phyloP scores from a whole-genome alignment of 2,888 invertebrate species.

The Rhamphomyia laevipes region DNA sequence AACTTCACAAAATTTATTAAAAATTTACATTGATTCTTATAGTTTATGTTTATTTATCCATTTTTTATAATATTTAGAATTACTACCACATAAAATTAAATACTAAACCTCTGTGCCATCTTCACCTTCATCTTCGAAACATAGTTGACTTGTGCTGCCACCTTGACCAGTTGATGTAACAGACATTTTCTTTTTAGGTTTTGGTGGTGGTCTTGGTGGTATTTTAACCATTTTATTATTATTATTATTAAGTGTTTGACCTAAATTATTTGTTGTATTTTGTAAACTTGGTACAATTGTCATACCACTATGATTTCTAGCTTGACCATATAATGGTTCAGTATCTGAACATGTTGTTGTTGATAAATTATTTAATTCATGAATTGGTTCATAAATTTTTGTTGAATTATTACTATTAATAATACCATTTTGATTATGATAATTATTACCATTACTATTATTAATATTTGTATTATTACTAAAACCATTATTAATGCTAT shows the following conservation, averaged over 20 bases:
- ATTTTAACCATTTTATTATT: conserved; percentile 46
- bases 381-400: conserved; percentile 36
- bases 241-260: conserved; percentile 37
- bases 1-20: background rate
- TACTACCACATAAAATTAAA: background rate
- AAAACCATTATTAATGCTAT: background rate
- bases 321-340: conserved; percentile 31
- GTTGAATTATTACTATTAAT: conserved; percentile 3
- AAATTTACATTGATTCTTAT: too few relatives aligned
- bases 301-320: conserved; percentile 25
- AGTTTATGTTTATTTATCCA: too few relatives aligned
- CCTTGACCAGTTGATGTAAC: conserved; percentile 37
- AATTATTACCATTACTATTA: conserved; percentile 10
- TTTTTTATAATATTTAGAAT: too few relatives aligned
- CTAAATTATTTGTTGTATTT: conserved; percentile 1
- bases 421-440: background rate
- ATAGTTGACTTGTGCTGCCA: conserved; percentile 52
- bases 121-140: conserved; percentile 76
- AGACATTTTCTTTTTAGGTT: conserved; percentile 64
- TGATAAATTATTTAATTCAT: conserved; percentile 27
- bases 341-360: conserved; percentile 25
- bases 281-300: conserved; percentile 27
- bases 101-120: conserved; percentile 77
- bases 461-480: conserved; percentile 15
- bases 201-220: conserved; percentile 73